Evolutionary conservation across 1,140 invertebrate species (phyloP), one percentile per base, ranked within the genome.

Genomic region (Cydia strobilella): DNA sequence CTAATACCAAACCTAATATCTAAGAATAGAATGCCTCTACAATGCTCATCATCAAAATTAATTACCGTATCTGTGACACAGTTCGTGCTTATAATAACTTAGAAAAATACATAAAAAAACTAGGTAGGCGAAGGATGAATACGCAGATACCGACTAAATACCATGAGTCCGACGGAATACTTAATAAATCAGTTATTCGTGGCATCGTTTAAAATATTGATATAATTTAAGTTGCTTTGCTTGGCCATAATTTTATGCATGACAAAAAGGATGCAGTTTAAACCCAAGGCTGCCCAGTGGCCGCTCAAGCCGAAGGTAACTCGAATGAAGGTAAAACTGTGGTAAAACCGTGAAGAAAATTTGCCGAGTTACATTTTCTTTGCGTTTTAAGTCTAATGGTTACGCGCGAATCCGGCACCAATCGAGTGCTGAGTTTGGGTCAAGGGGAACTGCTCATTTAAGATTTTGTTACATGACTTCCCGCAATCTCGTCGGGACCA

Each of bases 201-300:
- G 75, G 65, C 39, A 76, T 76, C 54, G 54, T 79, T 78, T 79
- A 73, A n/a, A n/a, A n/a, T n/a, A n/a, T 78, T 79, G 73, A 27
- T 71, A 76, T 80, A 79, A 76, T 76, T 62, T 79, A 25, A 35
- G 72, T 79, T 80, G 75, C 81, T 74, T 81, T 82, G 78, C 79
- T 79, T 76, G 79, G 81, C 72, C 77, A 75, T 76, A 69, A 69
- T 69, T 69, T 35, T 69, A 45, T 77, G 72, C 77, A 75, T 75
- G 77, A 81, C 76, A 76, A 80, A 77, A 76, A 69, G 59, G 31
- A 73, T 65, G 75, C 73, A 74, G 75, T 74, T 73, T 77, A 74
- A 48, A 75, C 74, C 78, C 79, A 76, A 80, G 77, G 79, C 72
- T 72, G 20, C 42, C 59, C 39, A 62, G 35, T 72, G 45, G 59